phyloP scores from a whole-genome alignment of 2,888 invertebrate genomes.

The Cephalotes varians region DNA sequence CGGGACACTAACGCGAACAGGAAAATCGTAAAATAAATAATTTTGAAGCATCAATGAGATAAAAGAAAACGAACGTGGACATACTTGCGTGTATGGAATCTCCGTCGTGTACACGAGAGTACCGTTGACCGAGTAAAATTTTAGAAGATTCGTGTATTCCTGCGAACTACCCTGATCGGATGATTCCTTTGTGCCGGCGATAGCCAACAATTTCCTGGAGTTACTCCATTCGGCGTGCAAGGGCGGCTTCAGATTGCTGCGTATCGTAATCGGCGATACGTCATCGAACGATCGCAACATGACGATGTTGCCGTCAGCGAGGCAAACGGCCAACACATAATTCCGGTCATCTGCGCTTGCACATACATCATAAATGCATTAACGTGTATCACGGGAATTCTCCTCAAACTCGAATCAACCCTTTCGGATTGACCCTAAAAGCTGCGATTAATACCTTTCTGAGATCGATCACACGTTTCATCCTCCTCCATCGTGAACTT shows the following conservation, averaged over 20 bases:
- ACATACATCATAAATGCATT: constrained; percentile 39
- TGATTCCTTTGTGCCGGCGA: constrained; percentile 91
- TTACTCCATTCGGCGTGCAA: constrained; percentile 98
- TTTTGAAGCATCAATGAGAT: background rate
- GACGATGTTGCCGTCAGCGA: constrained; percentile 96
- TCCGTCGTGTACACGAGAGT: constrained; percentile 92
- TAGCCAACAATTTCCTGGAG: constrained; percentile 95
- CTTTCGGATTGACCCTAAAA: background rate
- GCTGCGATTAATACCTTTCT: constrained; percentile 69
- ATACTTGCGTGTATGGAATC: constrained; percentile 92
- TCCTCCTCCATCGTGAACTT: constrained; percentile 99
- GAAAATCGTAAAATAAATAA: constrained; percentile 25
- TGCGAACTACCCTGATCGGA: constrained; percentile 70
- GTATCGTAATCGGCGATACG: constrained; percentile 94
- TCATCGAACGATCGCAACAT: constrained; percentile 97
- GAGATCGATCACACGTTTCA: constrained; percentile 78
- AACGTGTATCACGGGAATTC: background rate
- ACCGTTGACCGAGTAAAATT: constrained; percentile 96
- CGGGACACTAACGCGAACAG: constrained; percentile 88
- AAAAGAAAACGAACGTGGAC: background rate
- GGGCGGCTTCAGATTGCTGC: constrained; percentile 93
- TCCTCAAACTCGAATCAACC: no score
- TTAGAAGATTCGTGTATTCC: constrained; percentile 93
- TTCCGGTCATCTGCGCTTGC: constrained; percentile 87
- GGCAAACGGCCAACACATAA: constrained; percentile 94